These are phyloP conservation scores for Iselma pallidipennis DNA, from an alignment of 2,888 invertebrate species.

Conservation along the genomic window DNA sequence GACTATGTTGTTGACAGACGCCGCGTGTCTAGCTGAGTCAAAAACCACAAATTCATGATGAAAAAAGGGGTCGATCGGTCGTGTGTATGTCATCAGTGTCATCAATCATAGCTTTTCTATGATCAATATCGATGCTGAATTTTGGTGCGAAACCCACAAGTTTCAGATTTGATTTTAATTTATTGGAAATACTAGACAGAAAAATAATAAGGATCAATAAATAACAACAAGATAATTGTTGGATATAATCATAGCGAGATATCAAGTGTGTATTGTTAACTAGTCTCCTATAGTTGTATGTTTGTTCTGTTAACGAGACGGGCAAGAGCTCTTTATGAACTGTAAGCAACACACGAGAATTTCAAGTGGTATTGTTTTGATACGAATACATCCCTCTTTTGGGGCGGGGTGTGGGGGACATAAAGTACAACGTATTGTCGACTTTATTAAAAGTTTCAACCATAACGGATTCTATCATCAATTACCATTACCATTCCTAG, in stretches of 20 bases:
- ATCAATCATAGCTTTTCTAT: not conserved
- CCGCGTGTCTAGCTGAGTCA: conserved; percentile 48
- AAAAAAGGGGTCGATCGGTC: not conserved
- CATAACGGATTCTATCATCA: too few species aligned
- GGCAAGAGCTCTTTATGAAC: conserved; percentile 15
- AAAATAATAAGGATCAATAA: not conserved
- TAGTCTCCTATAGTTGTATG: conserved; percentile 20
- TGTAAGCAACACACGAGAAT: conserved; percentile 22
- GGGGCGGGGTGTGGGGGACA: too few species aligned
- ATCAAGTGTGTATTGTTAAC: conserved; percentile 29
- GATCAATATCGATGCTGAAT: not conserved
- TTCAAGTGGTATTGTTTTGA: not conserved
- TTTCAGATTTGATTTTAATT: too few species aligned
- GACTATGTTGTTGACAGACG: conserved; percentile 48
- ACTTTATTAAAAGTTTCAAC: not conserved
- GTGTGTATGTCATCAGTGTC: not conserved
- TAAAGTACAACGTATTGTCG: not conserved
- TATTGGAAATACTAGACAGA: not conserved
- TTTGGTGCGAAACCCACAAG: too few species aligned
- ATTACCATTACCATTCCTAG: too few species aligned
- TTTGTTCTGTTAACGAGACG: conserved; percentile 34
- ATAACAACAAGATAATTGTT: conserved; percentile 1
- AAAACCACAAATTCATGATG: conserved; percentile 44
- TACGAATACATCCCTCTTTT: not conserved
- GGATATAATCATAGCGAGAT: not conserved